phyloP scores from a whole-genome alignment of 2,888 invertebrate genomes.

The Siphonodentalium dalli region DNA sequence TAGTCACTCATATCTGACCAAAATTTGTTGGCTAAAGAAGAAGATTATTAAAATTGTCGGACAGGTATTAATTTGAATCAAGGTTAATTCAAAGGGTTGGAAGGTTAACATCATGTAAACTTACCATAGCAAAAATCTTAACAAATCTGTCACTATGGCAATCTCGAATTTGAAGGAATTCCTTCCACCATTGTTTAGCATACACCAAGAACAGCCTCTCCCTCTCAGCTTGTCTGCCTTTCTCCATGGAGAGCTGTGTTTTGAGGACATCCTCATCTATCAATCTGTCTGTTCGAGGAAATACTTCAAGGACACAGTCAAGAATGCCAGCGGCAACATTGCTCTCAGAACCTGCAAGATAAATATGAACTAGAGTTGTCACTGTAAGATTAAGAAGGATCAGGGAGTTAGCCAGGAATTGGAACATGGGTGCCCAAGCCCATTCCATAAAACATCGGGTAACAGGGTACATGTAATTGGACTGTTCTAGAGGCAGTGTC shows the following conservation, averaged over 20 bases:
- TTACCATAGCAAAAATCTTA: slow-evolving; percentile 65
- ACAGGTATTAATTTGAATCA: no score
- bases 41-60: no score
- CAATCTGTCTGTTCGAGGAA: slow-evolving; percentile 48
- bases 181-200: slow-evolving; percentile 66
- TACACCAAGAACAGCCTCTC: slow-evolving; percentile 65
- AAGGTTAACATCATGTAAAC: background rate
- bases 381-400: background rate
- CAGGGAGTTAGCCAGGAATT: no score
- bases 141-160: slow-evolving; percentile 61
- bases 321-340: slow-evolving; percentile 61
- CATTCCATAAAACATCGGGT: background rate
- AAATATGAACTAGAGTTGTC: no score
- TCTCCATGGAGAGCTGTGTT: slow-evolving; percentile 59
- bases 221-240: slow-evolving; percentile 56
- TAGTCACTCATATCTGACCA: no score
- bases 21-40: no score
- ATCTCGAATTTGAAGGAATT: slow-evolving; percentile 61
- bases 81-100: background rate
- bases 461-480: no score
- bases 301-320: slow-evolving; percentile 59
- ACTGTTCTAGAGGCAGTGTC: no score
- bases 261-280: slow-evolving; percentile 52
- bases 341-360: slow-evolving; percentile 51
- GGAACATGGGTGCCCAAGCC: no score